These are phyloP conservation scores for Grantiella picta DNA, from an alignment of 2,113 vertebrate genomes.

Conservation along the genomic window DNA sequence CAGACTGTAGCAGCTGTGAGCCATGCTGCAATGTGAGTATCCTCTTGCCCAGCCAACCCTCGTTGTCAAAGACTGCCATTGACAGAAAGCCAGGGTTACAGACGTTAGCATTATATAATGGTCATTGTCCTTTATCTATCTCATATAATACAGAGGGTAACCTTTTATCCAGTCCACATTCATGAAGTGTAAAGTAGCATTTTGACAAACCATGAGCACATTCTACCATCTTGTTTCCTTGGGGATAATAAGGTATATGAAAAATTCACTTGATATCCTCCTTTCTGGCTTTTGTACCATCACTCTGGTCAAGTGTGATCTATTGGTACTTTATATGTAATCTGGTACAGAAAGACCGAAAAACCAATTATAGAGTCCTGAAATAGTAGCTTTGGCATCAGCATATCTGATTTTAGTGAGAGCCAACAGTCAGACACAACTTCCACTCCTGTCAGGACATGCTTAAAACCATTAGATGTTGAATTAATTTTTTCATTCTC, in stretches of 20 bases:
- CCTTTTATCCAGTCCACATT: background rate
- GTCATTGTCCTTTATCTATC: background rate
- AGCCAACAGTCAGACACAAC: background rate
- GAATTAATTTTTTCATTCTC: background rate
- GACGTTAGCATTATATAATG: background rate
- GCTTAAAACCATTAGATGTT: background rate
- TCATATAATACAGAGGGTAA: background rate
- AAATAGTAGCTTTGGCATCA: background rate
- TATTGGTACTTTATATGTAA: background rate
- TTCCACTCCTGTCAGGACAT: background rate
- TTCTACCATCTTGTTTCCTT: background rate
- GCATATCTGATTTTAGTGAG: background rate
- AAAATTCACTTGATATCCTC: background rate
- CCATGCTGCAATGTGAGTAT: background rate
- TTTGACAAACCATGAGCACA: accelerated
- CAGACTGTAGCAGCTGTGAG: background rate
- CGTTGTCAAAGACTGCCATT: background rate
- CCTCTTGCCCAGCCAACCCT: background rate
- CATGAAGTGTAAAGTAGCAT: background rate
- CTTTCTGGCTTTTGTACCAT: background rate
- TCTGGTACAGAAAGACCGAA: background rate
- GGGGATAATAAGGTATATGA: background rate
- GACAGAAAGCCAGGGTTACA: background rate
- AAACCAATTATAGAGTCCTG: background rate
- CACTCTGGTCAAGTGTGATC: background rate